phyloP scores from a whole-genome alignment of 2,888 invertebrate genomes.

The Prostheceraeus crozeri region DNA sequence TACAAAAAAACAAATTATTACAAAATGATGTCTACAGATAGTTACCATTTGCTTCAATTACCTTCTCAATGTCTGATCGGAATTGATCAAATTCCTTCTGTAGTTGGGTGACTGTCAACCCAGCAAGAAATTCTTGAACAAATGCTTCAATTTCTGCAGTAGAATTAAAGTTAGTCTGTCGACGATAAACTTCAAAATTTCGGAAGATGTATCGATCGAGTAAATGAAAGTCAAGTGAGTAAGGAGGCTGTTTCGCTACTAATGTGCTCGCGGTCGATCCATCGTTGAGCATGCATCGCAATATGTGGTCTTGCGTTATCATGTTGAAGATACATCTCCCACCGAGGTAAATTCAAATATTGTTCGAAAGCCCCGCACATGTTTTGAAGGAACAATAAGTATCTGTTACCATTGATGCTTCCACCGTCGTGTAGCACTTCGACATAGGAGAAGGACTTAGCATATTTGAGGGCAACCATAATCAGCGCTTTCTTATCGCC shows the following conservation, averaged over 20 bases:
- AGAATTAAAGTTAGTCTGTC: constrained; percentile 19
- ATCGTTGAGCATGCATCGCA: not conserved
- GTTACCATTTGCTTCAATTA: constrained; percentile 14
- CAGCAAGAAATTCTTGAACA: constrained; percentile 17
- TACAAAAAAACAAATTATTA: no score
- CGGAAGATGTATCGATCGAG: constrained; percentile 1
- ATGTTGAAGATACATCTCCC: constrained; percentile 5
- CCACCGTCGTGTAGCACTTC: constrained; percentile 9
- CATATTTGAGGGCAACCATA: constrained; percentile 18
- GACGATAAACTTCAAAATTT: constrained; percentile 19
- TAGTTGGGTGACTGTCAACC: constrained; percentile 9
- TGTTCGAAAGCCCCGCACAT: not conserved
- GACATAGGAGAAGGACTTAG: constrained; percentile 18
- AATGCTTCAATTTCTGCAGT: constrained; percentile 15
- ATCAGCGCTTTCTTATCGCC: constrained; percentile 20
- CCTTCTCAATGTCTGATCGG: constrained; percentile 10
- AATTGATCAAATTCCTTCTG: constrained; percentile 12
- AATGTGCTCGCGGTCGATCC: not conserved
- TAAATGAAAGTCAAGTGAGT: constrained; percentile 13
- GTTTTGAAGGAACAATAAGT: constrained; percentile 22
- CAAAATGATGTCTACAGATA: no score
- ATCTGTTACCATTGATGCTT: constrained; percentile 15
- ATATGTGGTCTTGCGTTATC: constrained; percentile 18
- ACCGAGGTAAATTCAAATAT: constrained; percentile 12
- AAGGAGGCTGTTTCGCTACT: not conserved